Percentiles rank a stretch among this genome's conserved stretches.
These are phyloP conservation scores for Formica aserva DNA, from an alignment of 2,888 invertebrate genomes.

Conservation along the genomic window DNA sequence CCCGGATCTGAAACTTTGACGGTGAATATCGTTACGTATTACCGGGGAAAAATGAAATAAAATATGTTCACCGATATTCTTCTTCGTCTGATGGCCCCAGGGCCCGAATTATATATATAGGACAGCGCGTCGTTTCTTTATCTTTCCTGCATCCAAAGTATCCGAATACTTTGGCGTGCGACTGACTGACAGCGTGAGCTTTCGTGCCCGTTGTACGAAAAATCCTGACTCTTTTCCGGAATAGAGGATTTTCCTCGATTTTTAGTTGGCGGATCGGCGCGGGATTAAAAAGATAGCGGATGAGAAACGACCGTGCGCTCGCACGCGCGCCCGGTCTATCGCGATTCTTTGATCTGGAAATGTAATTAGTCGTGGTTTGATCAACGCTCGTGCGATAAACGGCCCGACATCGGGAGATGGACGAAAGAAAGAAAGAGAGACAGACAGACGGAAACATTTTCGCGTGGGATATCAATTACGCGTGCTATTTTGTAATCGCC, in stretches of 20 bases:
- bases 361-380: conserved; percentile 52
- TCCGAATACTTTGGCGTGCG: conserved; percentile 22
- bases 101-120: conserved; percentile 13
- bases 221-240: conserved; percentile 29
- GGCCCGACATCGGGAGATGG: neutral
- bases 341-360: conserved; percentile 47
- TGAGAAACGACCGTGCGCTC: conserved; percentile 41
- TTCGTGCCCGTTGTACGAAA: conserved; percentile 25
- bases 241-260: conserved; percentile 37
- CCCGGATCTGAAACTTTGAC: conserved; percentile 1
- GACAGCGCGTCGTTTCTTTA: conserved; percentile 5
- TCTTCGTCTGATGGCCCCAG: neutral
- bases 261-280: conserved; percentile 35
- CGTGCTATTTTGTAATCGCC: conserved; percentile 31
- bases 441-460: neutral
- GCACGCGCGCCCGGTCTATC: conserved; percentile 14
- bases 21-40: conserved; percentile 29
- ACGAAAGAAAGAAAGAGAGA: neutral
- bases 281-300: conserved; percentile 54
- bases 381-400: conserved; percentile 27
- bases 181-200: conserved; percentile 39
- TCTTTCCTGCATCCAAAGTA: conserved; percentile 33
- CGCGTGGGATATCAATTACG: neutral
- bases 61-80: neutral
- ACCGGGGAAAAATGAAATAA: conserved; percentile 38